Evolutionary conservation across 2,797 vertebrate genomes (phyloP).

Genomic region (Sphaeramia orbicularis): DNA sequence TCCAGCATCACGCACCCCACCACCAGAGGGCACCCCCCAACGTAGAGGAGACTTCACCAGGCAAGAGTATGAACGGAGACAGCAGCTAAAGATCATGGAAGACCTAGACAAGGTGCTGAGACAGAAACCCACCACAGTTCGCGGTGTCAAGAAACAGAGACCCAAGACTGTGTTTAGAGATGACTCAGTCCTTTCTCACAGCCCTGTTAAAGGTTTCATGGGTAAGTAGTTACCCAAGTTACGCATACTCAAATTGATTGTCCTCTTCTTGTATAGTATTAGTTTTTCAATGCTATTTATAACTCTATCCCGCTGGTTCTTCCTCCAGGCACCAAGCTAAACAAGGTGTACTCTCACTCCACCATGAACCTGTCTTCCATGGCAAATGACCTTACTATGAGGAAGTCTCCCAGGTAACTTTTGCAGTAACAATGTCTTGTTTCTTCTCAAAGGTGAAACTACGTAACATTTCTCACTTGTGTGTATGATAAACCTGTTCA

Average conservation of each 20-base stretch:
- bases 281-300: not conserved
- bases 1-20: constrained; percentile 68
- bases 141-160: constrained; percentile 88
- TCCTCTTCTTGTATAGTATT: not conserved
- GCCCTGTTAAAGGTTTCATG: constrained; percentile 89
- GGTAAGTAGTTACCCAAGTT: constrained; percentile 77
- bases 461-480: too few species aligned
- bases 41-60: constrained; percentile 90
- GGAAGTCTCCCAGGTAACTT: constrained; percentile 86
- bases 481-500: too few species aligned
- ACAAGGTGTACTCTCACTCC: constrained; percentile 93
- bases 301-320: not conserved
- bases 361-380: constrained; percentile 92
- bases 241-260: not conserved
- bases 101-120: constrained; percentile 93
- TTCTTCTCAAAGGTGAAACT: not conserved
- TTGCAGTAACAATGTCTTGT: not conserved
- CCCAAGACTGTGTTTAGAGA: constrained; percentile 93
- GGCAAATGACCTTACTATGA: constrained; percentile 87
- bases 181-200: constrained; percentile 89
- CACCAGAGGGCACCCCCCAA: constrained; percentile 80
- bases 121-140: constrained; percentile 87
- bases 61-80: constrained; percentile 90
- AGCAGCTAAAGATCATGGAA: constrained; percentile 94
- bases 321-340: constrained; percentile 87